Percentiles rank a stretch among this genome's conserved stretches.
Evolutionary conservation across 2,888 invertebrate genomes (phyloP).

Genomic region (Callinectes sapidus): DNA sequence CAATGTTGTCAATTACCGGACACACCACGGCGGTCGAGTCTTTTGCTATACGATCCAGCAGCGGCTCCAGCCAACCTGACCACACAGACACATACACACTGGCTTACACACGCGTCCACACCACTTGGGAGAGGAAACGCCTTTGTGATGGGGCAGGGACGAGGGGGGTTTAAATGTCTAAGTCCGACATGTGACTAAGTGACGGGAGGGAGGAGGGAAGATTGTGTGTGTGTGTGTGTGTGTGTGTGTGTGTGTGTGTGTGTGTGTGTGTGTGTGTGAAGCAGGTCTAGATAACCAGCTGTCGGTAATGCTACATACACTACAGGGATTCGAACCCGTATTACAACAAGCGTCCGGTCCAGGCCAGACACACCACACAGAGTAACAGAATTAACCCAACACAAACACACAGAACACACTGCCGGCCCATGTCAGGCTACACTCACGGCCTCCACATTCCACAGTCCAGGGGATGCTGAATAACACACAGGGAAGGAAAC

Average conservation of each 20-base stretch:
- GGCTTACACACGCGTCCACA: not conserved
- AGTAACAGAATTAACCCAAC: not conserved
- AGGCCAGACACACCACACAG: not conserved
- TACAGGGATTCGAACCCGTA: not conserved
- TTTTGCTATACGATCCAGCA: constrained; percentile 77
- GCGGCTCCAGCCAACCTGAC: constrained; percentile 79
- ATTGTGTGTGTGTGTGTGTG: not conserved
- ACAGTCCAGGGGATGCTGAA: not conserved
- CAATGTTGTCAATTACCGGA: constrained; percentile 83
- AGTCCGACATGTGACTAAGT: not conserved
- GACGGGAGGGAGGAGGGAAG: too few species aligned
- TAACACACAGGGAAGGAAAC: not conserved
- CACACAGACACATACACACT: not conserved
- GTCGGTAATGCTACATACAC: too few species aligned
- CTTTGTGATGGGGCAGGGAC: not conserved
- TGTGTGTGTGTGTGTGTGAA: too few species aligned
- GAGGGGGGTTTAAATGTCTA: not conserved
- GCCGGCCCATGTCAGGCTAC: not conserved
- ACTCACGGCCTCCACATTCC: not conserved
- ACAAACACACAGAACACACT: not conserved
- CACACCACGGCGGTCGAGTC: constrained; percentile 77
- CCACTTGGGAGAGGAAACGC: not conserved
- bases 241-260: constrained; percentile 15
- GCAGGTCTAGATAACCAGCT: too few species aligned
- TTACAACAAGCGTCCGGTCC: not conserved